Base-by-base conservation (phyloP, 1,140 invertebrate species). In the Melanaphis sacchari region DNA sequence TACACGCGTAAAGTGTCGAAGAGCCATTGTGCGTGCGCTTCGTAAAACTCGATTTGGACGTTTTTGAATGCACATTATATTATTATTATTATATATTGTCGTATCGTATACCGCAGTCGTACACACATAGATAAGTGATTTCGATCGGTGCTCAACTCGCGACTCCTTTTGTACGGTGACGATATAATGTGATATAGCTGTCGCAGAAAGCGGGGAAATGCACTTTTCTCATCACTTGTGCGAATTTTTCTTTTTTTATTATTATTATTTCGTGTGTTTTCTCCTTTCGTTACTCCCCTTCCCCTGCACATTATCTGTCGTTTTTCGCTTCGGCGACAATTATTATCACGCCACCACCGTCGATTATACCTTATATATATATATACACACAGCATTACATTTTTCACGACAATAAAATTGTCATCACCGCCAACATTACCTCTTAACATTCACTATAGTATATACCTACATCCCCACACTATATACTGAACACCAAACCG, bases 31-130 rank as follows among this genome's bases (percentile, higher is more conserved):
- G 76, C 41, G n/a, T 6, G 40, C 38, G 89, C 36, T 31, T 59
- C 82, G 66, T 92, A 81, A 93, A 93, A 93, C 81, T 93, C 81
- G 52, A 93, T 93, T 85, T 85, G 91, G 46, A 93, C 81, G 76
- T 93, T 85, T 93, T 93, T 85, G 41, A 85, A 93, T 40, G 81
- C 11, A 82, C 36, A 82, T 76, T 76, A 76, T 82, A 92, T 92
- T 92, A 46, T 91, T 91, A 21, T n/a, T 43, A 49, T 49, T 49
- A 49, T 49, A 49, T 84, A 49, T 81, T 36, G 18, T 82, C 21
- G 38, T 49, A 49, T 49, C 66, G 66, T 49, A 9, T 49, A 38
- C 21, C 40, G n/a, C 26, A 4, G 43, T 36, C 43, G 11, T 31
- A 31, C 11, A 59, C 31, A 91, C 24, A 43, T 31, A 85, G 91